Evolutionary conservation across 2,797 vertebrate genomes (phyloP), one percentile per base, ranked within the genome.

Genomic region (Sebastes diploproa): DNA sequence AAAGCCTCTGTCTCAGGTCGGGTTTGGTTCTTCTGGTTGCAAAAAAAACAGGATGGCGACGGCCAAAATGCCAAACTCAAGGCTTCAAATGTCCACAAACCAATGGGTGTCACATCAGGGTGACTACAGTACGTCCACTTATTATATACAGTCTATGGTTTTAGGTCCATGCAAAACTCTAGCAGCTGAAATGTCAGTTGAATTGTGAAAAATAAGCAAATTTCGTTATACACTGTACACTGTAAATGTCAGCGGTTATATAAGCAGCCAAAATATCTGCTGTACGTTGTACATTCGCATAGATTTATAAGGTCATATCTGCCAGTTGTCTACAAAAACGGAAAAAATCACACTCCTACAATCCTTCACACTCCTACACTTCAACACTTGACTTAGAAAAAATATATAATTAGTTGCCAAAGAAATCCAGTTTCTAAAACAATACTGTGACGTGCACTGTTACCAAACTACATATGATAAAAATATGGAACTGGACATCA

Each of bases 331-430:
- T 80, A 60, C 66, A 77, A 50, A 52, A 50, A 46, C 27, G 27
- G n/a, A 23, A 32, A 20, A 64, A 38, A 38, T 78, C 74, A 23
- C 84, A 77, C 84, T 77, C 59, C 72, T 30, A 30, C 77, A 8
- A 34, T 32, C 34, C 3, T 52, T 77, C 23, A 58, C 80, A 80
- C 81, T 67, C 77, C 80, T 32, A 66, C 80, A 42, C 73, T 59
- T 63, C n/a, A 73, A 52, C 73, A 55, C 68, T 46, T 2, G 10
- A 46, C 30, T 12, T 50, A 4, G 5, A 16, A 63, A 14, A 27
- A 29, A 73, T 9, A 30, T 59, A 52, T 30, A 20, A 52, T 61
- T 32, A 54, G 10, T 22, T n/a, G n/a, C 5, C 4, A 12, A 23
- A 66, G 54, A 58, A 58, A 42, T 30, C 4, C n/a, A 34, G 29